phyloP scores from a whole-genome alignment of 2,888 invertebrate species.

The Campoplex nolae region DNA sequence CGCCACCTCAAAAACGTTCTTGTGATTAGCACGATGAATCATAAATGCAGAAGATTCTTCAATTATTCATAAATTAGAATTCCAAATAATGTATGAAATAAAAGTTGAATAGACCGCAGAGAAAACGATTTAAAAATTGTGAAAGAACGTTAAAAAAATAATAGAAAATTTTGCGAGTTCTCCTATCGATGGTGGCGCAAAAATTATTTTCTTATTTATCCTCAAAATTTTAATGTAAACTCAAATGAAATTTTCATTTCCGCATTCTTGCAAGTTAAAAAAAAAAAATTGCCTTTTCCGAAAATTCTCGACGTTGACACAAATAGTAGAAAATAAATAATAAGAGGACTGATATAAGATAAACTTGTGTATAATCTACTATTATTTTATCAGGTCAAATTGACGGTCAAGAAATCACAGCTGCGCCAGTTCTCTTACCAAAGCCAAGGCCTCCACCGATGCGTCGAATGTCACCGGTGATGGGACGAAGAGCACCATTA shows the following conservation, averaged over 20 bases:
- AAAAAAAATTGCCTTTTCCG: background rate
- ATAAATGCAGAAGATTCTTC: too few species aligned
- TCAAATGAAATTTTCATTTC: too few species aligned
- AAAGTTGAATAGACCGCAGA: too few species aligned
- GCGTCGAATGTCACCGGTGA: conserved; percentile 81
- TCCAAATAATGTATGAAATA: too few species aligned
- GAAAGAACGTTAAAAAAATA: background rate
- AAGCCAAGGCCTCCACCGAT: conserved; percentile 88
- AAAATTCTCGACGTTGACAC: background rate
- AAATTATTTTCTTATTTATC: too few species aligned
- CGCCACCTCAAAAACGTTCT: too few species aligned
- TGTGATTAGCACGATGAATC: too few species aligned
- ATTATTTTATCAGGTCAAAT: conserved; percentile 90
- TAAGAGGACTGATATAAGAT: background rate
- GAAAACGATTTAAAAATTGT: background rate
- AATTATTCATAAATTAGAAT: too few species aligned
- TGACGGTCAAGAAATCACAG: conserved; percentile 97
- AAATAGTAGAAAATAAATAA: background rate
- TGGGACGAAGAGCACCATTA: conserved; percentile 86
- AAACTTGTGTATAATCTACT: background rate
- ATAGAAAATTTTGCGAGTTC: background rate
- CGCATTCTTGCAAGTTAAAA: too few species aligned
- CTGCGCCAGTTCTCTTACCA: conserved; percentile 95
- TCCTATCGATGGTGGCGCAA: too few species aligned
- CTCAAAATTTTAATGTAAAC: too few species aligned